Percentiles rank a stretch among this genome's conserved stretches.
phyloP scores from a whole-genome alignment of 2,113 vertebrate genomes.

The Pseudonaja textilis region DNA sequence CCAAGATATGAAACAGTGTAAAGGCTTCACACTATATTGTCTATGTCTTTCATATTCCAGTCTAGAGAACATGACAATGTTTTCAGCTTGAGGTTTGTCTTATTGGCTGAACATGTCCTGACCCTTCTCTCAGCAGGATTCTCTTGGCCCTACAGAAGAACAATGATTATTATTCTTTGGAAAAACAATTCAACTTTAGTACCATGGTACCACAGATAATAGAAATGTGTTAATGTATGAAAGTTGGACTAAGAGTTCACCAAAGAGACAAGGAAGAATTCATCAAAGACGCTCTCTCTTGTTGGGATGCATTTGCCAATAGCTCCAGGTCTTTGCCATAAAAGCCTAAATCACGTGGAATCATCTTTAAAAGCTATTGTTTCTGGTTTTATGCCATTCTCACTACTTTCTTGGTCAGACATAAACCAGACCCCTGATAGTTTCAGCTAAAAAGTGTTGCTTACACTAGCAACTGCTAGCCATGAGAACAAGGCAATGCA shows the following conservation, averaged over 20 bases:
- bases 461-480: neutral
- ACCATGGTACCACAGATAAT: conserved; percentile 33
- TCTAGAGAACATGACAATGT: neutral
- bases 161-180: conserved; percentile 1
- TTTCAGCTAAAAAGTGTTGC: conserved; percentile 34
- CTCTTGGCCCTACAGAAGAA: neutral
- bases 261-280: conserved; percentile 32
- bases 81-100: conserved; percentile 1
- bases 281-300: conserved; percentile 39
- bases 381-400: conserved; percentile 62
- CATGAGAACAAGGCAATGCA: neutral
- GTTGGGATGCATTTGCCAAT: conserved; percentile 36
- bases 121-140: conserved; percentile 27
- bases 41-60: neutral
- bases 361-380: conserved; percentile 57
- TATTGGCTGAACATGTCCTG: conserved; percentile 27
- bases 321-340: conserved; percentile 44
- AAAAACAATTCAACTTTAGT: neutral
- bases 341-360: conserved; percentile 55
- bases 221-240: conserved; percentile 42
- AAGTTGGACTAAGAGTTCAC: conserved; percentile 52
- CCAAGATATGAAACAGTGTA: neutral
- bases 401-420: conserved; percentile 38
- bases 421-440: conserved; percentile 37
- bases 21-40: neutral